Evolutionary conservation across 92 coral and sea anemone species (phyloP).

Genomic region (Muricea muricata): DNA sequence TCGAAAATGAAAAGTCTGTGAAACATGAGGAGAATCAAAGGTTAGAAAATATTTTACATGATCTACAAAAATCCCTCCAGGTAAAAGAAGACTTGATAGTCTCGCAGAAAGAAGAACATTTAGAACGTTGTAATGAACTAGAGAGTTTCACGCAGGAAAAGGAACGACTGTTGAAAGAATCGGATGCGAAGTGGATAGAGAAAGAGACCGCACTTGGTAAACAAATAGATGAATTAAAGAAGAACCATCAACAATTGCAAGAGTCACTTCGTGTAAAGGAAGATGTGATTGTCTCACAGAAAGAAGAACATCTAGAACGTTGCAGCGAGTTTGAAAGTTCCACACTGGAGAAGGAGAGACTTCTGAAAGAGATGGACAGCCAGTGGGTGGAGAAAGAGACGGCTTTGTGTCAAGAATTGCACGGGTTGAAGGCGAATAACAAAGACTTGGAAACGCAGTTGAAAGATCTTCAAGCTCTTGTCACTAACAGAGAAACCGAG

Average conservation of each 20-base stretch:
- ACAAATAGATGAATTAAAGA: neutral
- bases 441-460: neutral
- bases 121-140: constrained; percentile 10
- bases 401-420: neutral
- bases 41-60: constrained; percentile 22
- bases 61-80: constrained; percentile 9
- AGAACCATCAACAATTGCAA: neutral
- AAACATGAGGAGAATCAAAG: neutral
- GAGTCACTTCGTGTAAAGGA: neutral
- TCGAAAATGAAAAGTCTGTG: neutral
- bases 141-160: constrained; percentile 7
- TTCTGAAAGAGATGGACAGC: neutral
- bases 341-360: constrained; percentile 13
- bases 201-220: neutral
- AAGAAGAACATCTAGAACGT: constrained; percentile 17
- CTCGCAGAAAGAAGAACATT: constrained; percentile 18
- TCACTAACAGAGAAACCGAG: constrained; percentile 3
- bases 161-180: neutral
- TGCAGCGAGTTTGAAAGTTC: constrained; percentile 26
- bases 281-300: constrained; percentile 8
- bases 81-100: constrained; percentile 35
- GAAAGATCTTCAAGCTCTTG: constrained; percentile 6
- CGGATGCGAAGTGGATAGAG: constrained; percentile 2
- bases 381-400: constrained; percentile 26
- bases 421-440: constrained; percentile 17